Conservation (phyloP, 1,140 invertebrate genomes). For the Macrobrachium rosenbergii region DNA sequence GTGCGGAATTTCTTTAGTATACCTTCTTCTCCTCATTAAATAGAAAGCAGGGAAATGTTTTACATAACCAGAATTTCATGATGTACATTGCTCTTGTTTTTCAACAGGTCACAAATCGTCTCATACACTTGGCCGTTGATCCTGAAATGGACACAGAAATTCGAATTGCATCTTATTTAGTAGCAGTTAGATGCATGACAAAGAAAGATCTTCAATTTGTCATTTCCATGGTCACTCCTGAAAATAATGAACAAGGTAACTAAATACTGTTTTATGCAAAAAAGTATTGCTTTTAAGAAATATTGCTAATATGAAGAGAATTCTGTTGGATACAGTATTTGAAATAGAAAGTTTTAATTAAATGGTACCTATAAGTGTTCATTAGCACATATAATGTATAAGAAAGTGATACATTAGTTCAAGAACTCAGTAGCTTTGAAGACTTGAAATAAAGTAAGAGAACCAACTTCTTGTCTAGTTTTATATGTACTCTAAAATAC, state of each 20-base stretch:
- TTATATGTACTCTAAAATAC: too few relatives aligned
- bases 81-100: not conserved
- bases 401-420: too few relatives aligned
- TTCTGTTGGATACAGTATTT: not conserved
- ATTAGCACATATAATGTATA: too few relatives aligned
- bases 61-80: too few relatives aligned
- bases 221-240: not conserved
- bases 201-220: not conserved
- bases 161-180: slow-evolving; percentile 14
- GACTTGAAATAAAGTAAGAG: too few relatives aligned
- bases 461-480: too few relatives aligned
- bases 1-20: too few relatives aligned
- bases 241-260: slow-evolving; percentile 6
- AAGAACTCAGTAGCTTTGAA: too few relatives aligned
- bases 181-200: not conserved
- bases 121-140: slow-evolving; percentile 19
- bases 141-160: slow-evolving; percentile 6
- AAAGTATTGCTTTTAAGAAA: not conserved
- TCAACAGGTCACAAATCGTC: slow-evolving; percentile 5
- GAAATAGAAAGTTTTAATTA: not conserved
- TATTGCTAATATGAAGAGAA: not conserved
- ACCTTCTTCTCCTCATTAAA: too few relatives aligned
- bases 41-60: too few relatives aligned
- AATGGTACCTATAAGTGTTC: not conserved
- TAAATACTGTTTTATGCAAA: not conserved